Conservation (phyloP, 2,113 vertebrate genomes). For the Hemibagrus wyckioides region DNA sequence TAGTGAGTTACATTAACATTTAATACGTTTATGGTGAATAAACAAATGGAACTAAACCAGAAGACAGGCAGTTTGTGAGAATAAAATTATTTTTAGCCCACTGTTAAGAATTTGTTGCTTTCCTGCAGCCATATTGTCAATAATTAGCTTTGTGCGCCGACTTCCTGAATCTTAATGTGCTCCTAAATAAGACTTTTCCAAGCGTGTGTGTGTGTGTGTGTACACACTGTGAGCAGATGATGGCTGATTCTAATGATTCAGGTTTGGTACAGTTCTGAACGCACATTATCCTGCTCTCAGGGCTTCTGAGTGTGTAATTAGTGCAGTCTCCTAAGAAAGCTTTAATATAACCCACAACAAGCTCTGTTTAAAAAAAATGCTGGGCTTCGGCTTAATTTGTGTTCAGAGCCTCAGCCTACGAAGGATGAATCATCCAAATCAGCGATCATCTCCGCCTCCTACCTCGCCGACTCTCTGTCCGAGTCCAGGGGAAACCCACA, state of each 20-base stretch:
- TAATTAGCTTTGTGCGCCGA: neutral
- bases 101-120: neutral
- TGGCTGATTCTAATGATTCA: neutral
- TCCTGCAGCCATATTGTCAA: neutral
- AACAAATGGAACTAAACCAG: neutral
- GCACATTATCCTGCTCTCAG: neutral
- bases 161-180: neutral
- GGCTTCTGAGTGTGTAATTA: conserved; percentile 14
- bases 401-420: neutral
- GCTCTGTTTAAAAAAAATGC: neutral
- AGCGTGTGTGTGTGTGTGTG: neutral
- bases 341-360: neutral
- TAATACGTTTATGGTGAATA: neutral
- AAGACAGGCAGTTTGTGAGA: neutral
- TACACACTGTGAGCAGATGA: neutral
- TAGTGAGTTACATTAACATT: no score
- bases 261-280: neutral
- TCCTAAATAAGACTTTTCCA: neutral
- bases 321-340: neutral
- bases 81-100: neutral
- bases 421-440: conserved; percentile 26
- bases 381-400: neutral
- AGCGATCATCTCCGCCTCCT: conserved; percentile 1
- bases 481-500: neutral
- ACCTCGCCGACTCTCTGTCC: neutral